Base-by-base conservation (phyloP, 1,140 invertebrate species). In the Nautilus pompilius region DNA sequence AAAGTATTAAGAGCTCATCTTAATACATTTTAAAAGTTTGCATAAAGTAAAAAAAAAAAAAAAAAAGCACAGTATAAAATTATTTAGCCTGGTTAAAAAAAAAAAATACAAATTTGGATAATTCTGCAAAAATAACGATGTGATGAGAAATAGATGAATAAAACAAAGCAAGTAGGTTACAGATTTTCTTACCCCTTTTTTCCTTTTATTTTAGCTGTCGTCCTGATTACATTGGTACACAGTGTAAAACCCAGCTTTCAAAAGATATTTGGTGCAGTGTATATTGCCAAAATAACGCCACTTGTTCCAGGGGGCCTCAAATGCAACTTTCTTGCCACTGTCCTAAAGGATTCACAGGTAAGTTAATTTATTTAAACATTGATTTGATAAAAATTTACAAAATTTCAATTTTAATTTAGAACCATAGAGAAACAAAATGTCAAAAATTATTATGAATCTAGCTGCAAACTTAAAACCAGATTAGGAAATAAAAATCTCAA, bases 141-240 rank as follows among this genome's bases (percentile, higher is more conserved):
- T 54, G n/a, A n/a, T n/a, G n/a, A n/a, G n/a, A n/a, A n/a, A n/a
- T n/a, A n/a, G n/a, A n/a, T n/a, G n/a, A n/a, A n/a, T n/a, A n/a
- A n/a, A n/a, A n/a, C n/a, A n/a, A n/a, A n/a, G n/a, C n/a, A n/a
- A n/a, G n/a, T n/a, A n/a, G n/a, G n/a, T 28, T 29, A 20, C 2
- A 17, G 24, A 17, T 32, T 41, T 13, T 13, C 26, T 49, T 24
- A 36, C 28, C 22, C 15, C 29, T 51, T 22, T 48, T 22, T 30
- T 10, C 32, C n/a, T 60, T 48, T 55, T 46, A 13, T 62, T 53
- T 33, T 34, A 69, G 68, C 8, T 83, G 82, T 63, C 70, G 65
- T 26, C 51, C 61, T 45, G 75, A 72, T 6, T 76, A 69, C 33
- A 62, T 49, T 4, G 80, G 80, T 8, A 53, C 55, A n/a, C 61